These are phyloP conservation scores for Python bivittatus DNA, from an alignment of 2,113 vertebrate genomes.

Conservation along the genomic window DNA sequence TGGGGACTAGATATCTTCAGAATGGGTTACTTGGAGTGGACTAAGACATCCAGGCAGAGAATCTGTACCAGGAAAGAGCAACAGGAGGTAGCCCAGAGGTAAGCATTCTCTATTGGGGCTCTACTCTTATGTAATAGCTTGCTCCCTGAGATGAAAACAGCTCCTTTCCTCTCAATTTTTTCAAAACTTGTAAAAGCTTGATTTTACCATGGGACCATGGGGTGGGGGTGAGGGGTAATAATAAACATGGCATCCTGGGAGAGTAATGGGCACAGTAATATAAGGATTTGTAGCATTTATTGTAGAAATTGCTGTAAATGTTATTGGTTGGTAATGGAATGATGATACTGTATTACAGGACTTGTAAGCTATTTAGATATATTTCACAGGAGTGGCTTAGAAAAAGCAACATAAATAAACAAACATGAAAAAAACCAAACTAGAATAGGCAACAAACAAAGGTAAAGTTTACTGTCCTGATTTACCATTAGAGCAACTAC, in stretches of 20 bases:
- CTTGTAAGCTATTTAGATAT: not conserved
- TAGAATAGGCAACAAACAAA: not conserved
- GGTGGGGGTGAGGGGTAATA: not conserved
- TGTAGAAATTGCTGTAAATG: not conserved
- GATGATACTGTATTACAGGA: not conserved
- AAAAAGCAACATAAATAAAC: not conserved
- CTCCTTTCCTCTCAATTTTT: not conserved
- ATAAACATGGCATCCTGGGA: not conserved
- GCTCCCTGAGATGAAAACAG: not conserved
- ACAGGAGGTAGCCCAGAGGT: not conserved
- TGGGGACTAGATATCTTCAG: not conserved
- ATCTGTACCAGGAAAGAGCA: not conserved
- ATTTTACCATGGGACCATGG: not conserved
- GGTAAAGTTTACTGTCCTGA: not conserved
- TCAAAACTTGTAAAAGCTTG: not conserved
- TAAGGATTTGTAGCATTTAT: not conserved
- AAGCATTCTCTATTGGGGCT: not conserved
- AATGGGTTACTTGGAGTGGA: not conserved
- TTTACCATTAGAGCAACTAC: not conserved
- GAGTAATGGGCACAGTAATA: not conserved
- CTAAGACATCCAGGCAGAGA: not conserved
- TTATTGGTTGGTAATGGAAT: not conserved
- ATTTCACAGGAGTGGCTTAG: not conserved
- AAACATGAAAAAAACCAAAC: not conserved
- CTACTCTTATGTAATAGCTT: not conserved